Conservation (phyloP, 2,888 invertebrate genomes). For the Clepsis dumicolana region DNA sequence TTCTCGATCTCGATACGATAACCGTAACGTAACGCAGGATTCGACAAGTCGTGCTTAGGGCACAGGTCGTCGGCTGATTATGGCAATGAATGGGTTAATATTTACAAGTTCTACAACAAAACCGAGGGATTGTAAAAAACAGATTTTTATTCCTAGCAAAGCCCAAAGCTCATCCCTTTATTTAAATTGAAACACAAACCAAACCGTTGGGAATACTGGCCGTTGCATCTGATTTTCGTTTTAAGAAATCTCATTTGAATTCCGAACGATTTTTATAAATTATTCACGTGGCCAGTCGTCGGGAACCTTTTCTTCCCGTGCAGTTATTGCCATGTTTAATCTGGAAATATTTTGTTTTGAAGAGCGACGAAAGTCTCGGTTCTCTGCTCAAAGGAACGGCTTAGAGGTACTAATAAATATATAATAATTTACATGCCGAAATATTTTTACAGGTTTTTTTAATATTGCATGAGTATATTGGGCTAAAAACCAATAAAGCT, state of each 20-base stretch:
- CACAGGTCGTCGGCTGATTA: too few species aligned
- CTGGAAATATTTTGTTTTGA: slow-evolving; percentile 26
- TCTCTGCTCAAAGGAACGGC: slow-evolving; percentile 21
- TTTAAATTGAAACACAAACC: slow-evolving; percentile 9
- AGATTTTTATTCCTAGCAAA: background rate
- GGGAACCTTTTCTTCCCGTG: slow-evolving; percentile 20
- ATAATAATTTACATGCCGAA: too few species aligned
- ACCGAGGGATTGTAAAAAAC: background rate
- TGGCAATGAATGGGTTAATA: background rate
- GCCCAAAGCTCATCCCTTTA: slow-evolving; percentile 11
- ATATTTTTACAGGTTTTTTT: too few species aligned
- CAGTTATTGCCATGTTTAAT: slow-evolving; percentile 32
- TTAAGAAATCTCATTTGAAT: slow-evolving; percentile 24
- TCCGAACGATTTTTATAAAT: slow-evolving; percentile 21
- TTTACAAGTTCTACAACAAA: background rate
- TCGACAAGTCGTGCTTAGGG: too few species aligned
- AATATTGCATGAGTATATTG: too few species aligned
- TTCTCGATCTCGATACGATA: too few species aligned
- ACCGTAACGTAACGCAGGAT: too few species aligned
- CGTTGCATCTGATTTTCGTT: slow-evolving; percentile 13
- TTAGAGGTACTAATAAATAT: slow-evolving; percentile 16
- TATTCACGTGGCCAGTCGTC: slow-evolving; percentile 28
- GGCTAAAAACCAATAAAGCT: too few species aligned
- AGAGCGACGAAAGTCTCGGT: background rate
- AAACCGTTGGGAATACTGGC: slow-evolving; percentile 8